A percentile compares a stretch with the other conserved stretches of the same genome.
Evolutionary conservation across 1,140 invertebrate species (phyloP).

Genomic region (Thaumatotibia leucotreta): DNA sequence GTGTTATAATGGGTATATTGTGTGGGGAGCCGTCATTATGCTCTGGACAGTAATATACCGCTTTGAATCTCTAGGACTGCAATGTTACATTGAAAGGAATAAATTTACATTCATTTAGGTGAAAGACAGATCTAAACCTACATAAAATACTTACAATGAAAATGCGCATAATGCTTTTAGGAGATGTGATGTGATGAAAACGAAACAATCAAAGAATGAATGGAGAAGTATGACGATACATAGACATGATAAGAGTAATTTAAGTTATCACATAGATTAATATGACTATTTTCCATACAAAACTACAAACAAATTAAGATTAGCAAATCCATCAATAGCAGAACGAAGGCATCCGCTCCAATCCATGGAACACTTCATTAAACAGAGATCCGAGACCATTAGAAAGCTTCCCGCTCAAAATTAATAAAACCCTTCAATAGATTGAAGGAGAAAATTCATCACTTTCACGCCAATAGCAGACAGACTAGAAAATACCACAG

Average conservation of each 20-base stretch:
- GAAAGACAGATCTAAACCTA: not conserved
- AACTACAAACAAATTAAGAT: no score
- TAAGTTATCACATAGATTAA: no score
- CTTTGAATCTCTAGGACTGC: not conserved
- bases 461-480: constrained; percentile 8
- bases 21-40: constrained; percentile 2
- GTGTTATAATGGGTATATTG: constrained; percentile 3
- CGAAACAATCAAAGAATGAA: no score
- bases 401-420: constrained; percentile 1
- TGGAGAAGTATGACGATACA: no score
- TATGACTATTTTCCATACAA: no score
- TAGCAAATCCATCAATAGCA: no score
- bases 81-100: not conserved
- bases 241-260: no score
- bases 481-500: constrained; percentile 15
- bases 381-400: not conserved
- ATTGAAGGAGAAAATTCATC: constrained; percentile 11
- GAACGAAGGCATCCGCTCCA: not conserved
- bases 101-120: not conserved
- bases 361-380: not conserved
- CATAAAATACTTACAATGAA: no score
- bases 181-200: no score
- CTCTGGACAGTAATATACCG: not conserved
- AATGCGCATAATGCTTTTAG: no score
- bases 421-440: constrained; percentile 13